Conservation (phyloP, 1,140 invertebrate genomes). For the Drosophila nigromelanica region DNA sequence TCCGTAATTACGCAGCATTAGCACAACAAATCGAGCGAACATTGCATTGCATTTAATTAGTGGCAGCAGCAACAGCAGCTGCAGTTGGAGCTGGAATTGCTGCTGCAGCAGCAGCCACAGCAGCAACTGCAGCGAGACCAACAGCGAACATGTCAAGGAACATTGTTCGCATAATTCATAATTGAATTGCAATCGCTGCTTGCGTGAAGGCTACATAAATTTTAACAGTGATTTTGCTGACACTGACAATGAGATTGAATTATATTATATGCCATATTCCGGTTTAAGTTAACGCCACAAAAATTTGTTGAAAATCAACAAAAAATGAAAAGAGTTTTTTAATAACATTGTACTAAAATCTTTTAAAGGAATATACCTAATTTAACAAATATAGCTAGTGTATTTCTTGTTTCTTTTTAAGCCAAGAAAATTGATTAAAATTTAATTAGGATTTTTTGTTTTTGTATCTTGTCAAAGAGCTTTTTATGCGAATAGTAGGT, state of each 20-base stretch:
- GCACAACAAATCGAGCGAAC: constrained; percentile 77
- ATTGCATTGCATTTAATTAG: constrained; percentile 74
- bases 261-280: background rate
- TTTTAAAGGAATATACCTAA: too few relatives aligned
- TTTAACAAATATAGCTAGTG: too few relatives aligned
- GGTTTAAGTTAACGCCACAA: background rate
- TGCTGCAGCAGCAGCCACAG: background rate
- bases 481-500: too few relatives aligned
- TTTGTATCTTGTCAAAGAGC: too few relatives aligned
- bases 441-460: too few relatives aligned
- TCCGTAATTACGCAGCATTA: constrained; percentile 76
- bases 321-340: too few relatives aligned
- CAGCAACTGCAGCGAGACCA: constrained; percentile 9
- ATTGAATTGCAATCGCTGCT: constrained; percentile 68
- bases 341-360: too few relatives aligned
- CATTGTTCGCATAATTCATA: constrained; percentile 80
- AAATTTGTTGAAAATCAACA: background rate
- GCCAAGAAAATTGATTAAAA: too few relatives aligned
- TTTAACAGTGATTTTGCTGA: constrained; percentile 13
- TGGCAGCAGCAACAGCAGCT: constrained; percentile 22
- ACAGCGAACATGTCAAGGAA: constrained; percentile 61
- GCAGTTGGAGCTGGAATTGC: background rate
- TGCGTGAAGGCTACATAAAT: constrained; percentile 65
- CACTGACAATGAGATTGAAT: constrained; percentile 7
- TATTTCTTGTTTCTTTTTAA: too few relatives aligned